Evolutionary conservation across 2,797 vertebrate species (phyloP).

Genomic region (Peromyscus attwateri): DNA sequence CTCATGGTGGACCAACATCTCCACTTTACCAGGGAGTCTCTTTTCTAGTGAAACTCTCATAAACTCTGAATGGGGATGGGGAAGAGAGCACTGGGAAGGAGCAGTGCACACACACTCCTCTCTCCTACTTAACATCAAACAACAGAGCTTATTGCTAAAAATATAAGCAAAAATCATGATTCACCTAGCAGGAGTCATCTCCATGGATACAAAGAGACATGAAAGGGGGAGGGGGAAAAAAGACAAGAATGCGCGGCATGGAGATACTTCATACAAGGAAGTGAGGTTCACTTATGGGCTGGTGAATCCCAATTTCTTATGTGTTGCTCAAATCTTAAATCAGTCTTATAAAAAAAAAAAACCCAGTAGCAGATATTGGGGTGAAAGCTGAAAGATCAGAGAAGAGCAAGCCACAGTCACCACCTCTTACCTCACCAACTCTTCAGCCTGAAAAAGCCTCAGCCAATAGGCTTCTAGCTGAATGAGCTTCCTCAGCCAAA

Average conservation of each 20-base stretch:
- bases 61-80: conserved; percentile 60
- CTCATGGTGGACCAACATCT: conserved; percentile 82
- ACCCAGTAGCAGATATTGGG: too few species aligned
- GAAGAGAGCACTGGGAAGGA: not conserved
- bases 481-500: too few species aligned
- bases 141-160: conserved; percentile 20
- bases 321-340: too few species aligned
- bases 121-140: conserved; percentile 13
- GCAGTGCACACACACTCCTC: not conserved
- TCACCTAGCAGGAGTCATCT: not conserved
- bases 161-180: not conserved
- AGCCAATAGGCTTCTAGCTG: too few species aligned
- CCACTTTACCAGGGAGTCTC: conserved; percentile 82
- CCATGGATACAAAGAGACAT: conserved; percentile 2
- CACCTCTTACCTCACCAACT: too few species aligned
- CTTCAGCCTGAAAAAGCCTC: too few species aligned
- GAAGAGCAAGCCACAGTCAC: too few species aligned
- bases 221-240: not conserved
- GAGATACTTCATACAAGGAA: not conserved
- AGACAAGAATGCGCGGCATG: not conserved
- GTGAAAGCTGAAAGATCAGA: too few species aligned
- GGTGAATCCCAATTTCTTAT: not conserved
- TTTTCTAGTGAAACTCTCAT: conserved; percentile 84
- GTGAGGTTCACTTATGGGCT: not conserved
- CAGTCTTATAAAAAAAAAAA: too few species aligned